Conservation (phyloP, 1,140 invertebrate species). For the Bombus picipes region DNA sequence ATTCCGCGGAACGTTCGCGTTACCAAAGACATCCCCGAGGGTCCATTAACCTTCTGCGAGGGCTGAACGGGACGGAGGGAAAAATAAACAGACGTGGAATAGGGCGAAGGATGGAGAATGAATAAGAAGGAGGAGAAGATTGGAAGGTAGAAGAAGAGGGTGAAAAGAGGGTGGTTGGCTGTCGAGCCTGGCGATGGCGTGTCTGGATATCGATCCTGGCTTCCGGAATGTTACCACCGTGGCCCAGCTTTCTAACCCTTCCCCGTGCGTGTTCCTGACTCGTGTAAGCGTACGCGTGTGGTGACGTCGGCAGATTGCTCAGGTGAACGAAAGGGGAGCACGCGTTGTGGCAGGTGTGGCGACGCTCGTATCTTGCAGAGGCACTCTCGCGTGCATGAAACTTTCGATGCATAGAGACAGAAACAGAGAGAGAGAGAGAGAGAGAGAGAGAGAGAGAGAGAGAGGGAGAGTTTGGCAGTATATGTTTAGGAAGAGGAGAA, state of each 20-base stretch:
- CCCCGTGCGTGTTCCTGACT: background rate
- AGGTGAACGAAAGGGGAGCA: slow-evolving; percentile 33
- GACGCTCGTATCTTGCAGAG: background rate
- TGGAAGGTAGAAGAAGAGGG: background rate
- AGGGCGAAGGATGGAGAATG: background rate
- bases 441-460: no score
- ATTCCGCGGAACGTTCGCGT: slow-evolving; percentile 35
- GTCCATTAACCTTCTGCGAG: slow-evolving; percentile 64
- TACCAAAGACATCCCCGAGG: slow-evolving; percentile 56
- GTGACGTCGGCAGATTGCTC: background rate
- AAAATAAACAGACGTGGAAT: slow-evolving; percentile 59
- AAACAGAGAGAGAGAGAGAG: no score
- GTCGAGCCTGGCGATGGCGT: slow-evolving; percentile 63
- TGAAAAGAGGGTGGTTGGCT: slow-evolving; percentile 2
- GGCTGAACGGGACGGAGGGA: slow-evolving; percentile 31
- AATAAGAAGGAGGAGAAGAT: background rate
- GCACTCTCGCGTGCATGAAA: background rate
- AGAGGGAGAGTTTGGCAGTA: no score
- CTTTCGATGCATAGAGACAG: background rate
- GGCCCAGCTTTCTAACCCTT: slow-evolving; percentile 62
- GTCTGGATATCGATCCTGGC: slow-evolving; percentile 71
- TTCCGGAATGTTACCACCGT: slow-evolving; percentile 69
- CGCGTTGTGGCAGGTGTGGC: background rate
- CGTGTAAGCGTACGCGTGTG: background rate
- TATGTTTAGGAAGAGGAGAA: background rate